These are phyloP conservation scores for Cololabis saira DNA, from an alignment of 2,113 vertebrate species.

Conservation along the genomic window DNA sequence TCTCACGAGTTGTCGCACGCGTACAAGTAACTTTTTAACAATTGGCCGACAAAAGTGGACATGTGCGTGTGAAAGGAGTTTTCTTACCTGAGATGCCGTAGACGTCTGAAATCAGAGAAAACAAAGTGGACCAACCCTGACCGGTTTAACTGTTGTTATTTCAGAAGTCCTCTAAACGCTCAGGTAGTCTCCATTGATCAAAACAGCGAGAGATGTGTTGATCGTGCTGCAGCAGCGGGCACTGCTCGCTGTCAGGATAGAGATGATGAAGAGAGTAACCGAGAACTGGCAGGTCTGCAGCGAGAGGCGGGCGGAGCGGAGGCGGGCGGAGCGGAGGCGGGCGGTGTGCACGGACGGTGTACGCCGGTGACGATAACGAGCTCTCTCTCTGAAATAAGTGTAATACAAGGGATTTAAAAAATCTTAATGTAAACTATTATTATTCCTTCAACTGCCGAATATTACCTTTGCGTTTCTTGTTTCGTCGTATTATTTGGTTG, in stretches of 20 bases:
- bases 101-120: background rate
- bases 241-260: background rate
- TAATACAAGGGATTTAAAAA: too few relatives aligned
- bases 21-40: background rate
- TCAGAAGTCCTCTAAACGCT: background rate
- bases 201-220: background rate
- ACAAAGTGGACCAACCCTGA: background rate
- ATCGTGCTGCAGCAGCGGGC: conserved; percentile 15
- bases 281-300: background rate
- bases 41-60: conserved; percentile 1
- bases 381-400: too few relatives aligned
- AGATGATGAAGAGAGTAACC: background rate
- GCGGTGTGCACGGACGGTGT: conserved; percentile 44
- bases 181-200: conserved; percentile 61
- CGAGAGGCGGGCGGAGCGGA: conserved; percentile 25
- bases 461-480: too few relatives aligned
- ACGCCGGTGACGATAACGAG: too few relatives aligned
- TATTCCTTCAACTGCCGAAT: too few relatives aligned
- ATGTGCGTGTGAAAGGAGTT: background rate
- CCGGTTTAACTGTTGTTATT: background rate
- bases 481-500: too few relatives aligned
- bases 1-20: conserved; percentile 6
- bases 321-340: conserved; percentile 54
- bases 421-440: too few relatives aligned
- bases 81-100: conserved; percentile 52